A percentile compares a stretch with the other conserved stretches of the same genome.
Conservation (phyloP, 2,888 invertebrate genomes). For the Amitus sp. region DNA sequence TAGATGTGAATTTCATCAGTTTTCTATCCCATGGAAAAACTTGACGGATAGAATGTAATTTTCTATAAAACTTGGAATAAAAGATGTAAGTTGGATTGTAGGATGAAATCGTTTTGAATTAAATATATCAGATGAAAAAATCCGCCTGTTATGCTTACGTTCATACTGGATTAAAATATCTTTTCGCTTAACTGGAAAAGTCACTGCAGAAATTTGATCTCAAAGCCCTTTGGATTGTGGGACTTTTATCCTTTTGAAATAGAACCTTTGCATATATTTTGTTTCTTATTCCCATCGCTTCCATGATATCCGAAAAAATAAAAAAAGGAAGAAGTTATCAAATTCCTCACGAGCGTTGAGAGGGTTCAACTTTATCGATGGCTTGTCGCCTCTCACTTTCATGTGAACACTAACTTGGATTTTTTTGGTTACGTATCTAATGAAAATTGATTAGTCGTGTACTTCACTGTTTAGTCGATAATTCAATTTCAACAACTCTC, state of each 20-base stretch:
- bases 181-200: not conserved
- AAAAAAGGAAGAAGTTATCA: slow-evolving; percentile 20
- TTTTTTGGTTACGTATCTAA: too few species aligned
- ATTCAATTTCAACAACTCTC: too few species aligned
- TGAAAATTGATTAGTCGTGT: slow-evolving; percentile 1
- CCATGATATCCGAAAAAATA: slow-evolving; percentile 30
- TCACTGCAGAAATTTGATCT: not conserved
- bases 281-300: slow-evolving; percentile 26
- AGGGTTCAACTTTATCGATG: slow-evolving; percentile 34
- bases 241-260: not conserved
- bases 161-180: not conserved
- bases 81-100: too few species aligned
- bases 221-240: not conserved
- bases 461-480: too few species aligned
- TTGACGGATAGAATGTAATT: slow-evolving; percentile 4
- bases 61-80: not conserved
- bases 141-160: too few species aligned
- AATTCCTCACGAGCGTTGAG: slow-evolving; percentile 27
- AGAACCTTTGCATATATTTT: slow-evolving; percentile 19
- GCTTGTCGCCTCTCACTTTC: slow-evolving; percentile 39
- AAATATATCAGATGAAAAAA: too few species aligned
- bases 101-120: not conserved
- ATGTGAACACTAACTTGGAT: slow-evolving; percentile 31
- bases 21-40: too few species aligned
- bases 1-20: too few species aligned